phyloP scores from a whole-genome alignment of 1,140 invertebrate species.

The Pseudomyrmex cubaensis region DNA sequence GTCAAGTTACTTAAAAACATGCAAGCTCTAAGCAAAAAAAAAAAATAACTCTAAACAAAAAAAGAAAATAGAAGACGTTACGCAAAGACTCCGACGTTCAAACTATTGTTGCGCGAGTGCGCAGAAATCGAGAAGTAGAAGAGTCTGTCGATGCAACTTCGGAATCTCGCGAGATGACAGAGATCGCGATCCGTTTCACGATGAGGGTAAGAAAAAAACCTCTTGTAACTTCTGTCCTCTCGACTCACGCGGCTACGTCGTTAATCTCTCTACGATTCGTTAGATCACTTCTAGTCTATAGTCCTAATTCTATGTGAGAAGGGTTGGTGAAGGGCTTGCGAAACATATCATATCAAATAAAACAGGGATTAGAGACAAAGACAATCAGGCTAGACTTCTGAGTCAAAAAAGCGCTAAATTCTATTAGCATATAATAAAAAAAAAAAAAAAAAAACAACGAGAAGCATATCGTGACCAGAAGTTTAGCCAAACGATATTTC shows the following conservation, averaged over 20 bases:
- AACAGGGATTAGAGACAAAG: neutral
- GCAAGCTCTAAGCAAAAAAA: constrained; percentile 66
- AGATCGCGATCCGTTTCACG: constrained; percentile 4
- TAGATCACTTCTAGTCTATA: constrained; percentile 67
- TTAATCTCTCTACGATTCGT: constrained; percentile 65
- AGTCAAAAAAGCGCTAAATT: neutral
- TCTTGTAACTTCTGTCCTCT: constrained; percentile 61
- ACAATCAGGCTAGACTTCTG: constrained; percentile 24
- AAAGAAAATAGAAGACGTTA: constrained; percentile 33
- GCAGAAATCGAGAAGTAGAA: constrained; percentile 60
- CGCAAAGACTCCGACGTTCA: constrained; percentile 72
- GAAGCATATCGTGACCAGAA: constrained; percentile 9
- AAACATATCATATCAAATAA: constrained; percentile 42
- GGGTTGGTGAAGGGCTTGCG: constrained; percentile 70
- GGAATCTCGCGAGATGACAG: constrained; percentile 23
- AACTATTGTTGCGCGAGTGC: constrained; percentile 51
- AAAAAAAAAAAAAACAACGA: neutral
- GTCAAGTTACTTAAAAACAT: constrained; percentile 59
- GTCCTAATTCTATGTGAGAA: constrained; percentile 72
- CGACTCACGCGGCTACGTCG: constrained; percentile 56
- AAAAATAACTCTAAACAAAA: constrained; percentile 64
- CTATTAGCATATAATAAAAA: no score
- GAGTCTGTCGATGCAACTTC: constrained; percentile 28
- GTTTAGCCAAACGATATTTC: constrained; percentile 26
- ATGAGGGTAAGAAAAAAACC: constrained; percentile 6